These are phyloP conservation scores for Limnothrissa miodon DNA, from an alignment of 2,113 vertebrate genomes.

Conservation along the genomic window DNA sequence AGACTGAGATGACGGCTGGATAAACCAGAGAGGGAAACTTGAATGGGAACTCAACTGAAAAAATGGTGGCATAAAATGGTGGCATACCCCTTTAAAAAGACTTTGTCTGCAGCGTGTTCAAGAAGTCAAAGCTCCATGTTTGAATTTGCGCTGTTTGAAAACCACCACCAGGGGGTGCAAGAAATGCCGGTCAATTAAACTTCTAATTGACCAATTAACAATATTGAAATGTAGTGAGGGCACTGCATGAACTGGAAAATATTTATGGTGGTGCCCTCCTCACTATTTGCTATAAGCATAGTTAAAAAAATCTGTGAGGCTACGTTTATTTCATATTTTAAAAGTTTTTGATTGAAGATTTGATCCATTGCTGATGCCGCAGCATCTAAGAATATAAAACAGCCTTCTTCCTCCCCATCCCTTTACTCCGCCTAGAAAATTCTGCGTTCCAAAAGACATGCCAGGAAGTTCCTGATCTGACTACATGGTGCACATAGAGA, in stretches of 20 bases:
- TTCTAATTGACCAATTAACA: not conserved
- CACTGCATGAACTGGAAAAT: not conserved
- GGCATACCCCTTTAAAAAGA: too few relatives aligned
- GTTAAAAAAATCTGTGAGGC: not conserved
- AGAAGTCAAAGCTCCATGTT: not conserved
- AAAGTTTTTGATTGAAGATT: not conserved
- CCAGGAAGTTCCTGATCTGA: conserved; percentile 19
- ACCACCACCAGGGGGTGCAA: not conserved
- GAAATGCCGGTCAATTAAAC: not conserved
- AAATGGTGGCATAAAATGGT: too few relatives aligned
- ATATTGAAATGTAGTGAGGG: not conserved
- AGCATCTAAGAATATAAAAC: not conserved
- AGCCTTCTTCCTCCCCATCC: not conserved
- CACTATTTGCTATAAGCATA: not conserved
- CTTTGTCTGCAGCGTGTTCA: too few relatives aligned
- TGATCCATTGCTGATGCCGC: not conserved
- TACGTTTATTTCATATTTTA: not conserved
- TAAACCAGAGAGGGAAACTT: too few relatives aligned
- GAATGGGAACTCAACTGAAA: too few relatives aligned
- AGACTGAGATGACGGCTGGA: not conserved
- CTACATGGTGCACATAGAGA: conserved; percentile 32
- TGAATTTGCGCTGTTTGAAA: not conserved
- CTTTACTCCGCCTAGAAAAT: not conserved
- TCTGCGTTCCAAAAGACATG: not conserved
- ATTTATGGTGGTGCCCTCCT: not conserved